Base-by-base conservation (phyloP, 2,113 vertebrate genomes). In the Odontophorus gujanensis region DNA sequence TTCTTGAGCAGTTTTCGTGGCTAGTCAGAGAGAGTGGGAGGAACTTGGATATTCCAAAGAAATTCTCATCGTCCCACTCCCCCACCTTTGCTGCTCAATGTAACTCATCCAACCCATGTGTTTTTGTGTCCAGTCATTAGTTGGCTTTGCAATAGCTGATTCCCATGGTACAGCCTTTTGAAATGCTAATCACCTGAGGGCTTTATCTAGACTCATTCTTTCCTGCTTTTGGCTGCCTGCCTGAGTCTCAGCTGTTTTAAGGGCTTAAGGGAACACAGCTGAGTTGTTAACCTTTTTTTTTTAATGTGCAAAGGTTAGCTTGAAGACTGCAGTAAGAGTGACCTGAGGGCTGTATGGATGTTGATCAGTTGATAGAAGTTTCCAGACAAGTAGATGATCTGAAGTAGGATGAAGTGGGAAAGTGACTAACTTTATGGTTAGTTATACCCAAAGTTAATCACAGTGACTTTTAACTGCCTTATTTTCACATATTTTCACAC, bases 141-240 rank as follows among this genome's bases (percentile, higher is more conserved):
- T 69, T 86, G 43, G 47, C 82, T 89, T 89, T 89, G 90, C 67
- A 82, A 89, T 47, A 78, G 47, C 25, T 83, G 42, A 47, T 87
- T 69, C 87, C 83, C 30, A 36, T n/a, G 55, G 55, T 57, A 59
- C 78, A 82, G 11, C 13, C 13, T 38, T 40, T 42, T 73, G 20
- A 68, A 89, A 43, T 76, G 24, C 19, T 57, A 3, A 45, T 67
- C 32, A 34, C 42, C 59, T 63, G 65, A 13, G 36, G 15, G 47
- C 10, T 8, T 25, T 59, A 71, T 61, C 62, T 53, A 42, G 77
- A 13, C 38, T 75, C 18, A 10, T 62, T 72, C 11, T 63, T 73
- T 21, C 36, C n/a, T 47, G 48, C 10, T 69, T 48, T 67, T 89
- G 61, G 19, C 61, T 86, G 18, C 62, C 38, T 69, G 15, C 57